A percentile compares a stretch with the other conserved stretches of the same genome.
These are phyloP conservation scores for Drosophila neutralis DNA, from an alignment of 2,888 invertebrate genomes.

Conservation along the genomic window DNA sequence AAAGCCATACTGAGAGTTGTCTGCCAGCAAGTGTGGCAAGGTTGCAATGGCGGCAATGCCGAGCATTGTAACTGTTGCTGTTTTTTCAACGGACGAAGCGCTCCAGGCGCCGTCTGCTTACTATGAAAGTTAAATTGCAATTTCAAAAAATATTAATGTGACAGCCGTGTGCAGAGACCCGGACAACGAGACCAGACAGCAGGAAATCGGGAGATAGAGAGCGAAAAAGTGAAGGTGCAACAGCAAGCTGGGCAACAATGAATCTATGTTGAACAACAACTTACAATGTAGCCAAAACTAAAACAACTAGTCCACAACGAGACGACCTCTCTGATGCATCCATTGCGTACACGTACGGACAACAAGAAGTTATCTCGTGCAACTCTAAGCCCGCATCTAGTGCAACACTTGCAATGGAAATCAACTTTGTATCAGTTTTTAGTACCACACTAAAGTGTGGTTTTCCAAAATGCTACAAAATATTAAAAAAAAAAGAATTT, in stretches of 20 bases:
- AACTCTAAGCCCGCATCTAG: not conserved
- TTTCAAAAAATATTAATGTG: constrained; percentile 65
- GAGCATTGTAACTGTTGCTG: constrained; percentile 9
- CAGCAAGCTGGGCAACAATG: constrained; percentile 31
- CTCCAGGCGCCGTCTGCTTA: constrained; percentile 46
- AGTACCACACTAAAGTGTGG: too few relatives aligned
- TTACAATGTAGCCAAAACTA: not conserved
- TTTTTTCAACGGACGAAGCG: constrained; percentile 12
- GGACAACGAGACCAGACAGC: not conserved
- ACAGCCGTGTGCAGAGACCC: constrained; percentile 50
- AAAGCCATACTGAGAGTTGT: constrained; percentile 26
- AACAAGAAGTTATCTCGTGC: not conserved
- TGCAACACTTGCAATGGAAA: too few relatives aligned
- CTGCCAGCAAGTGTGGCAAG: constrained; percentile 12
- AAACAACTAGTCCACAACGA: not conserved
- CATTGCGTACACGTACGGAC: not conserved
- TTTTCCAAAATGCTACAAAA: too few relatives aligned
- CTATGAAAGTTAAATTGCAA: constrained; percentile 73
- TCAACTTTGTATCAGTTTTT: too few relatives aligned
- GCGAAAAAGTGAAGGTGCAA: constrained; percentile 2
- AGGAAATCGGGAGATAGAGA: not conserved
- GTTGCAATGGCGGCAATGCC: not conserved
- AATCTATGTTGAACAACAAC: not conserved
- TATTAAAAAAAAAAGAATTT: too few relatives aligned
- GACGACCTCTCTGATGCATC: not conserved